Percentiles rank a stretch among this genome's conserved stretches.
Conservation (phyloP, 2,888 invertebrate genomes). For the Drosophila paucipuncta region DNA sequence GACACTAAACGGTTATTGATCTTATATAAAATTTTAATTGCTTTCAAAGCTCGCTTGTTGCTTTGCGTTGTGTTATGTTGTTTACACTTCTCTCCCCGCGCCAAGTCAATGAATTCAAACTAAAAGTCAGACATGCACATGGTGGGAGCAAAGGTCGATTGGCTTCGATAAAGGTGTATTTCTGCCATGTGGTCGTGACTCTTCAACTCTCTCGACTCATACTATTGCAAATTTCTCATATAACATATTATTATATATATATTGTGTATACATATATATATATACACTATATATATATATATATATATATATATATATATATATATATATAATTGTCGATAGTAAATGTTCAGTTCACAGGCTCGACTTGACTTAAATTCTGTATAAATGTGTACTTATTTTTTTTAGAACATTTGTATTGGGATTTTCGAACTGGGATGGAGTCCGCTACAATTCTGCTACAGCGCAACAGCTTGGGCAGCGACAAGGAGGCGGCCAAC, state of each 20-base stretch:
- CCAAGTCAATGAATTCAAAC: conserved; percentile 6
- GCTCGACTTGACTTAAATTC: conserved; percentile 4
- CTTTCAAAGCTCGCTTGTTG: conserved; percentile 37
- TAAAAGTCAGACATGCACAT: background rate
- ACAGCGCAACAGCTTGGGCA: conserved; percentile 32
- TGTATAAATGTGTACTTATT: background rate
- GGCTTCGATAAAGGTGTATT: conserved; percentile 1
- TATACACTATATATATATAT: background rate
- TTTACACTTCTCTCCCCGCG: conserved; percentile 2
- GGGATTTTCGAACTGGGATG: conserved; percentile 35
- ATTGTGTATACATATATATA: background rate
- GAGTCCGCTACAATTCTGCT: conserved; percentile 33
- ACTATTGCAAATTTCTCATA: conserved; percentile 5
- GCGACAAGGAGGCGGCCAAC: conserved; percentile 22
- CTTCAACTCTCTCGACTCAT: conserved; percentile 15
- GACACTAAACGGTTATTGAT: conserved; percentile 17
- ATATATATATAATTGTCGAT: background rate
- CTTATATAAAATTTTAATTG: conserved; percentile 57
- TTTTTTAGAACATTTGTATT: conserved; percentile 23
- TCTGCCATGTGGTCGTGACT: conserved; percentile 21
- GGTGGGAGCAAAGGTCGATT: conserved; percentile 37
- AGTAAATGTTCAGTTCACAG: conserved; percentile 7
- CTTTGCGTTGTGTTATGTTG: conserved; percentile 12
- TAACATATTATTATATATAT: background rate
- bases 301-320: background rate